Evolutionary conservation across 2,113 vertebrate species (phyloP).

Genomic region (Mastomys coucha): DNA sequence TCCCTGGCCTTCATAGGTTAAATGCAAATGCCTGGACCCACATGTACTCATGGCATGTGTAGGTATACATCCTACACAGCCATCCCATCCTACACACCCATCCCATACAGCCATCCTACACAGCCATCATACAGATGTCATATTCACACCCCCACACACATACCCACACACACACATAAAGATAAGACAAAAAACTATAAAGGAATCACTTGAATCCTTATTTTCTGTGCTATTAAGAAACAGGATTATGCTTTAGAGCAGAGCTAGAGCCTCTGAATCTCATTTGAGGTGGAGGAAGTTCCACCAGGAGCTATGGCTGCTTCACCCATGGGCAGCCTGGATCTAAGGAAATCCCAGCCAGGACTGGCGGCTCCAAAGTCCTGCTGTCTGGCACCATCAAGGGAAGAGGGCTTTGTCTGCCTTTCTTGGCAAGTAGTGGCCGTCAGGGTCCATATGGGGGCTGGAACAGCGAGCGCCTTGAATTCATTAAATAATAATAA

Average conservation of each 20-base stretch:
- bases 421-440: not conserved
- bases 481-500: not conserved
- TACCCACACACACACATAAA: not conserved
- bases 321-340: not conserved
- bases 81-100: not conserved
- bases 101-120: too few species aligned
- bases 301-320: not conserved
- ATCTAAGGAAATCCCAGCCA: fast-evolving
- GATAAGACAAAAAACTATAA: not conserved
- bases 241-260: not conserved
- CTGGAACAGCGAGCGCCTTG: not conserved
- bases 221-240: not conserved
- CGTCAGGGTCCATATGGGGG: not conserved
- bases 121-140: not conserved
- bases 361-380: not conserved
- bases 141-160: not conserved
- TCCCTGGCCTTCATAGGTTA: not conserved
- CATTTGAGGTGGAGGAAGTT: not conserved
- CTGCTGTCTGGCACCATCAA: not conserved
- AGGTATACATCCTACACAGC: not conserved
- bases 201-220: not conserved
- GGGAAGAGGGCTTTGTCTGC: constrained; percentile 21
- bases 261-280: not conserved
- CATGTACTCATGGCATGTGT: too few species aligned
- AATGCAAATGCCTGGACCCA: not conserved